A percentile compares a stretch with the other conserved stretches of the same genome.
Evolutionary conservation across 2,888 invertebrate genomes (phyloP).

Genomic region (Plebejus melissa): DNA sequence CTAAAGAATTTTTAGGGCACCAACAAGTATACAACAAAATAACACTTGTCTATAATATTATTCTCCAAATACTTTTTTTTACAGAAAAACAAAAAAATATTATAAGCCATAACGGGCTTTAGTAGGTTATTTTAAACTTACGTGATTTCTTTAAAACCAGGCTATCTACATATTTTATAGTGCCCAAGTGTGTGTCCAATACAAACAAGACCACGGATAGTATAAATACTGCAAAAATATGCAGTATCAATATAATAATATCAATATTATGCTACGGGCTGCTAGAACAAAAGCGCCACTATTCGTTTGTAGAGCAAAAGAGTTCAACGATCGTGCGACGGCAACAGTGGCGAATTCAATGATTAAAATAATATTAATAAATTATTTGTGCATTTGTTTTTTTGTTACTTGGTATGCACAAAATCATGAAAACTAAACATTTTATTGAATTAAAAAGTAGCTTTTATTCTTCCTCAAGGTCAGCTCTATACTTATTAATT

Average conservation of each 20-base stretch:
- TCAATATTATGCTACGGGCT: not conserved
- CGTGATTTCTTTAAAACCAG: too few species aligned
- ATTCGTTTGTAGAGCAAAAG: too few species aligned
- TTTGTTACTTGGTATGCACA: not conserved
- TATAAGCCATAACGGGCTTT: too few species aligned
- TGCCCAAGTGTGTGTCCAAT: not conserved
- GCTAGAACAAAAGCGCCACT: not conserved
- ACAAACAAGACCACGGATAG: not conserved
- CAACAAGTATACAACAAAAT: not conserved
- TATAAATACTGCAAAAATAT: not conserved
- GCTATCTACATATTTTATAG: not conserved
- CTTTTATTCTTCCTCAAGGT: too few species aligned
- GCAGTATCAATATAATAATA: too few species aligned
- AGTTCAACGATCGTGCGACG: not conserved
- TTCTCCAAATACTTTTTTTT: too few species aligned
- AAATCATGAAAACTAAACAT: too few species aligned
- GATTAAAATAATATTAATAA: too few species aligned
- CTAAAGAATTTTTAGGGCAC: conserved; percentile 33
- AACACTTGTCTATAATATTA: not conserved
- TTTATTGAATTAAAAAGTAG: too few species aligned
- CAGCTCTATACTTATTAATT: not conserved
- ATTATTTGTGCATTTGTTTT: not conserved
- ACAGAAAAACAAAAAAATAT: too few species aligned
- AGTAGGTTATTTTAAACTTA: too few species aligned
- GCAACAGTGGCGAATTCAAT: too few species aligned